These are phyloP conservation scores for Liposcelis brunnea DNA, from an alignment of 2,888 invertebrate species.

Conservation along the genomic window DNA sequence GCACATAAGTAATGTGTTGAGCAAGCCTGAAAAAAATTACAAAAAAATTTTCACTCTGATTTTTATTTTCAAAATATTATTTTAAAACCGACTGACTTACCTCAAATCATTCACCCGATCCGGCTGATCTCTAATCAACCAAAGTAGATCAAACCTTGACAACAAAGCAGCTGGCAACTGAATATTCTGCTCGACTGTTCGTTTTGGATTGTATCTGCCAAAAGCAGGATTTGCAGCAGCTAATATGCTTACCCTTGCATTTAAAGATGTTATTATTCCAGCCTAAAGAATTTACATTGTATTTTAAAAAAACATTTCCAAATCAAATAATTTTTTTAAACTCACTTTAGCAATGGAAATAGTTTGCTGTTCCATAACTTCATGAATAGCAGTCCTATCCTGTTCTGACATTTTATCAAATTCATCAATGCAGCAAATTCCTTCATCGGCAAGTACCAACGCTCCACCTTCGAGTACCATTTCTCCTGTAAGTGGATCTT, in stretches of 20 bases:
- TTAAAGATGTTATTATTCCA: constrained; percentile 95
- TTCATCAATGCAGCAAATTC: constrained; percentile 98
- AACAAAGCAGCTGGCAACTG: constrained; percentile 93
- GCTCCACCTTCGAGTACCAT: constrained; percentile 97
- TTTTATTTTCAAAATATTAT: background rate
- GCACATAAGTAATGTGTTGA: constrained; percentile 95
- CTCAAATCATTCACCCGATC: constrained; percentile 47
- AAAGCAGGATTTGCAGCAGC: constrained; percentile 99
- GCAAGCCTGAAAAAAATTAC: constrained; percentile 57
- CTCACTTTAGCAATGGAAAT: constrained; percentile 94
- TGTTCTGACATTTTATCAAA: constrained; percentile 98
- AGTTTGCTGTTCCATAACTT: constrained; percentile 99
- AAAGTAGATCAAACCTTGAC: constrained; percentile 88
- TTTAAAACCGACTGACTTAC: constrained; percentile 20
- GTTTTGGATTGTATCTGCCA: constrained; percentile 92
- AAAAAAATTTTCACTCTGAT: background rate
- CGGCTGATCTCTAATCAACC: constrained; percentile 76
- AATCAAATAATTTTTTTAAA: background rate
- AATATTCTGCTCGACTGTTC: constrained; percentile 91
- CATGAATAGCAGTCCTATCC: constrained; percentile 91
- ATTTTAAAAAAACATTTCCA: background rate
- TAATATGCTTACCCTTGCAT: constrained; percentile 92
- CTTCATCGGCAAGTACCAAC: constrained; percentile 87
- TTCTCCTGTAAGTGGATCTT: constrained; percentile 87
- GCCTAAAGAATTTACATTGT: constrained; percentile 37